Conservation (phyloP, 2,888 invertebrate genomes). For the Macaria liturata region DNA sequence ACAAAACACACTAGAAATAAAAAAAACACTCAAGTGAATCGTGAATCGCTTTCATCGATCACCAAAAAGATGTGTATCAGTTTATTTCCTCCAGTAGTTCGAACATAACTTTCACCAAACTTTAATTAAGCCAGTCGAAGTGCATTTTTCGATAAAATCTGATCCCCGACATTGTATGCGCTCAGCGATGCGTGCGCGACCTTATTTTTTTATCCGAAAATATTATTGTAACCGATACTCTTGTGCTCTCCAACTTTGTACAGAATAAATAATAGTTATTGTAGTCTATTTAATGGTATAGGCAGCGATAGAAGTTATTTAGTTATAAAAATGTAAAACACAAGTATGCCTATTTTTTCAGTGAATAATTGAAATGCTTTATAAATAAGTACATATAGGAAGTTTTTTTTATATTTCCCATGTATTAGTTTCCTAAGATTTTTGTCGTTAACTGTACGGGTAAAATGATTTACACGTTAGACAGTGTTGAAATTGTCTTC, state of each 20-base stretch:
- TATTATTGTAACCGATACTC: slow-evolving; percentile 58
- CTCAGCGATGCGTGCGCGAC: slow-evolving; percentile 46
- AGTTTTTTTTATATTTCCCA: no score
- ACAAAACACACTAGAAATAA: no score
- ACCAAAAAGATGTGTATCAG: slow-evolving; percentile 9
- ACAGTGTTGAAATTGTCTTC: slow-evolving; percentile 3
- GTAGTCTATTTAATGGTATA: slow-evolving; percentile 29
- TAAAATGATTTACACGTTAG: background rate
- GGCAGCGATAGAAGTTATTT: slow-evolving; percentile 13
- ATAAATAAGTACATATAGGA: no score
- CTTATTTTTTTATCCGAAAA: slow-evolving; percentile 60
- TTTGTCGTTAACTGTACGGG: background rate
- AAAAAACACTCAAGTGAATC: no score
- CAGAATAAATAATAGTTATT: background rate
- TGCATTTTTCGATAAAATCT: slow-evolving; percentile 32
- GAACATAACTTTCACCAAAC: slow-evolving; percentile 26
- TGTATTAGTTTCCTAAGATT: no score
- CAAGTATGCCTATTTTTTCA: no score
- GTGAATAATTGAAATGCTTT: no score
- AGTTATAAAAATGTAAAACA: no score
- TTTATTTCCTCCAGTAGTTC: slow-evolving; percentile 12
- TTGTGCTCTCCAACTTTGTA: slow-evolving; percentile 34
- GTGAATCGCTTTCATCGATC: slow-evolving; percentile 1
- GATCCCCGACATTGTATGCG: slow-evolving; percentile 40
- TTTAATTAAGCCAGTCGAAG: slow-evolving; percentile 28